Evolutionary conservation across 2,113 vertebrate genomes (phyloP).

Genomic region (Terrapene triunguis): DNA sequence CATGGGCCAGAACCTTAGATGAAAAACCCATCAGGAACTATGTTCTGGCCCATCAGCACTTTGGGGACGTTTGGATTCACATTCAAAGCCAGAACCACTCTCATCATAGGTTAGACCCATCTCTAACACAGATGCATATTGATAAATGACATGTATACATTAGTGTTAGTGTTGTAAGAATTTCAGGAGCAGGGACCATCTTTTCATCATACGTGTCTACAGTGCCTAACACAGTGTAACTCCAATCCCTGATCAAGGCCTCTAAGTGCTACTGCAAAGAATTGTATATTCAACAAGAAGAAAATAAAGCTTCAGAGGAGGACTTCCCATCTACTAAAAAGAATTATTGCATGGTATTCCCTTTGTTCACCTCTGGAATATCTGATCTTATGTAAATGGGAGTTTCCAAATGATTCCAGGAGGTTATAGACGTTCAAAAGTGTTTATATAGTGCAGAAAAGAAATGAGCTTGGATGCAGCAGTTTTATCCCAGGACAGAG

Average conservation of each 20-base stretch:
- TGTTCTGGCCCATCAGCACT: background rate
- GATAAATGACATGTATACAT: background rate
- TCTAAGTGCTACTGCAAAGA: background rate
- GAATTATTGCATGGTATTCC: background rate
- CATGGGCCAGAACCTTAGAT: background rate
- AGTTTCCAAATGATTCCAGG: background rate
- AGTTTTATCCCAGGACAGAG: background rate
- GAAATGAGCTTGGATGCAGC: background rate
- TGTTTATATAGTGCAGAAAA: background rate
- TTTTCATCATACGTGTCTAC: background rate
- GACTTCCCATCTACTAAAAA: background rate
- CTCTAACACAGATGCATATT: background rate
- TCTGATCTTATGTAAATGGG: rapidly evolving
- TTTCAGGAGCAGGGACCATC: no score
- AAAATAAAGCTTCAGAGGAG: background rate
- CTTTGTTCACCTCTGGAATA: background rate
- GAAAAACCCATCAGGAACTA: background rate
- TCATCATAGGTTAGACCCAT: background rate
- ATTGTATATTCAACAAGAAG: background rate
- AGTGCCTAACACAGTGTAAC: background rate
- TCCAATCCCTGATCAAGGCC: background rate
- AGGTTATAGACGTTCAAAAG: background rate
- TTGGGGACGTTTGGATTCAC: background rate
- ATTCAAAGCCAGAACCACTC: background rate
- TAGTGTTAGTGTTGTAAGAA: rapidly evolving